A percentile compares a stretch with the other conserved stretches of the same genome.
Evolutionary conservation across 1,140 invertebrate genomes (phyloP).

Genomic region (Bombus terrestris): DNA sequence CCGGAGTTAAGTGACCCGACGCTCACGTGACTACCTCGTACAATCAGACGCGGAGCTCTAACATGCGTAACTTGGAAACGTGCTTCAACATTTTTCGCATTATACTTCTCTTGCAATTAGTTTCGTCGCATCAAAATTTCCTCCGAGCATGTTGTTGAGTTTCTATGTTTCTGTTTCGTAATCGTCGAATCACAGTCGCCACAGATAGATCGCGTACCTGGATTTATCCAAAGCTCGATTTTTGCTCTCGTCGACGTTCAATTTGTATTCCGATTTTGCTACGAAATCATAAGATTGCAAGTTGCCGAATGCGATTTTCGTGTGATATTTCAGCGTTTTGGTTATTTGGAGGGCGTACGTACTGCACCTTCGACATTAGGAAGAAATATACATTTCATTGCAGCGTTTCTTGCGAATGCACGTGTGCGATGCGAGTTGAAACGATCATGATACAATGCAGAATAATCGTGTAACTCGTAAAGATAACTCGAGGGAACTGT

Average conservation of each 20-base stretch:
- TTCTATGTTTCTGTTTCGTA: background rate
- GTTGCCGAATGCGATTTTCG: no score
- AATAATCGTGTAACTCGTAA: slow-evolving; percentile 18
- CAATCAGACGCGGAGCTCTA: slow-evolving; percentile 52
- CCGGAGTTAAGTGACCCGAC: slow-evolving; percentile 62
- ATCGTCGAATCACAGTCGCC: no score
- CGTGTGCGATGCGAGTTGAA: background rate
- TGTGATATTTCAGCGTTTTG: no score
- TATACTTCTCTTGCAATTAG: background rate
- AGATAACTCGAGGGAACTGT: background rate
- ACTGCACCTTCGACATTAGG: no score
- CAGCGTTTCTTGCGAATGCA: no score
- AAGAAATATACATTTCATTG: no score
- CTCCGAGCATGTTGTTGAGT: background rate
- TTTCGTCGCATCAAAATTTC: background rate
- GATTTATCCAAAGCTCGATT: no score
- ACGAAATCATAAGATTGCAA: no score
- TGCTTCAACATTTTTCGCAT: background rate
- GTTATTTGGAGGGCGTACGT: no score
- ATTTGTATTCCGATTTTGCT: no score
- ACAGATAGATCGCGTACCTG: no score
- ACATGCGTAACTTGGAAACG: slow-evolving; percentile 33
- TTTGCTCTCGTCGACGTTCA: no score
- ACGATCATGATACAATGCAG: background rate
- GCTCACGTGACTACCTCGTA: slow-evolving; percentile 60